phyloP scores from a whole-genome alignment of 1,140 invertebrate genomes.

The Trichonephila inaurata region DNA sequence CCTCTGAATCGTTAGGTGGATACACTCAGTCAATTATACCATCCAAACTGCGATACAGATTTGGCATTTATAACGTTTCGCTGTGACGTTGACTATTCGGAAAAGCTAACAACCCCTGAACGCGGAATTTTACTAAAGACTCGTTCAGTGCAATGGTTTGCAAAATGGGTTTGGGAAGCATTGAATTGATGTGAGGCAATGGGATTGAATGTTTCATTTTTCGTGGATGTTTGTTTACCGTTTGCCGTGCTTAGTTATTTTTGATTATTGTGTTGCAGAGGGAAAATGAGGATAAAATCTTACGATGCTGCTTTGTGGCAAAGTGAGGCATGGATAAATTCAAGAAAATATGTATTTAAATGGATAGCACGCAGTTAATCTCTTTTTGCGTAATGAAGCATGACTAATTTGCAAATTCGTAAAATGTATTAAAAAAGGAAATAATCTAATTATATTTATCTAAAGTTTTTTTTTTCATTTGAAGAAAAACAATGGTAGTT shows the following conservation, averaged over 20 bases:
- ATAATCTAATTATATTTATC: too few relatives aligned
- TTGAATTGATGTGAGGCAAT: not conserved
- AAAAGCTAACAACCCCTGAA: not conserved
- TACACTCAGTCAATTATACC: conserved; percentile 22
- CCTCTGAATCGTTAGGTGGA: not conserved
- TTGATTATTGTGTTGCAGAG: not conserved
- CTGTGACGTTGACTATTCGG: not conserved
- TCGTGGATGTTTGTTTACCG: not conserved
- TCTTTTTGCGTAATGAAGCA: too few relatives aligned
- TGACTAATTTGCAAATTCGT: too few relatives aligned
- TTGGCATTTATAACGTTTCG: conserved; percentile 50
- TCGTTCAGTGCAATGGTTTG: not conserved
- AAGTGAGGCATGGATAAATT: too few relatives aligned
- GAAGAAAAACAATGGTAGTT: too few relatives aligned
- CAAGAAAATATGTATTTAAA: too few relatives aligned
- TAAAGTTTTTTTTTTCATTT: too few relatives aligned
- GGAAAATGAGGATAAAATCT: too few relatives aligned
- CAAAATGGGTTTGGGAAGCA: not conserved
- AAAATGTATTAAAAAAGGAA: too few relatives aligned
- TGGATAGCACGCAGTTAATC: too few relatives aligned
- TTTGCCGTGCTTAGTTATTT: not conserved
- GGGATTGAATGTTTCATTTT: not conserved
- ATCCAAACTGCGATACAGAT: conserved; percentile 9
- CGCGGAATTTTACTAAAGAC: not conserved
- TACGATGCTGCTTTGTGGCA: too few relatives aligned